Conservation (phyloP, 2,113 vertebrate genomes). For the Triplophysa siluroides region DNA sequence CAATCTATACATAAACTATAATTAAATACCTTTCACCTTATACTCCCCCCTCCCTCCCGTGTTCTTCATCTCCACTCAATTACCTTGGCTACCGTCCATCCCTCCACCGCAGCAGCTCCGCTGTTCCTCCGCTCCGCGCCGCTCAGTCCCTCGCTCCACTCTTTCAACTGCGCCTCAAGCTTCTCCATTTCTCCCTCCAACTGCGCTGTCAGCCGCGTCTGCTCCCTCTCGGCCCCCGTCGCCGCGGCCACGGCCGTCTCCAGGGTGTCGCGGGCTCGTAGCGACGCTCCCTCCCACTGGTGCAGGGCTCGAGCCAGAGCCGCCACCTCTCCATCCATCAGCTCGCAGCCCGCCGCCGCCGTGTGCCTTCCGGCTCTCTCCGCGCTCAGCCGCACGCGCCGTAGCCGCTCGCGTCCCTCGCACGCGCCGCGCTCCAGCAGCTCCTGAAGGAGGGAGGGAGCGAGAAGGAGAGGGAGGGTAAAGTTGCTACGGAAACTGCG, state of each 20-base stretch:
- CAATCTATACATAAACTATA: not conserved
- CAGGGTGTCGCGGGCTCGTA: slow-evolving; percentile 77
- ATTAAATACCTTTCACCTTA: slow-evolving; percentile 5
- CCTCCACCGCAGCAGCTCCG: slow-evolving; percentile 80
- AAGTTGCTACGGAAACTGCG: slow-evolving; percentile 85
- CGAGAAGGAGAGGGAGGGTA: slow-evolving; percentile 51
- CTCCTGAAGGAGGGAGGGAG: slow-evolving; percentile 78
- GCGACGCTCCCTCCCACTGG: slow-evolving; percentile 88
- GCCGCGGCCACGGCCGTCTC: slow-evolving; percentile 79
- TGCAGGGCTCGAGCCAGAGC: slow-evolving; percentile 86
- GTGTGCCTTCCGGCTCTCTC: slow-evolving; percentile 79
- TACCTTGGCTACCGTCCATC: slow-evolving; percentile 89
- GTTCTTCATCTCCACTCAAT: slow-evolving; percentile 37
- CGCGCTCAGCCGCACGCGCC: slow-evolving; percentile 81
- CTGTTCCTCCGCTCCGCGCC: slow-evolving; percentile 80
- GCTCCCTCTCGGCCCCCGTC: slow-evolving; percentile 84
- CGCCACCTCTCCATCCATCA: slow-evolving; percentile 85
- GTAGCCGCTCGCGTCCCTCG: slow-evolving; percentile 83
- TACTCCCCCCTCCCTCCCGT: slow-evolving; percentile 39
- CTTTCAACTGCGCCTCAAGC: slow-evolving; percentile 73
- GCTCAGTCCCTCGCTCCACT: slow-evolving; percentile 78
- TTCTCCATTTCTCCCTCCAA: slow-evolving; percentile 81
- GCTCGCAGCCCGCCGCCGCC: slow-evolving; percentile 80
- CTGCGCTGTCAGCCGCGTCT: slow-evolving; percentile 70
- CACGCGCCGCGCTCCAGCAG: slow-evolving; percentile 86